Evolutionary conservation across 2,888 invertebrate species (phyloP), one percentile per base, ranked within the genome.

Genomic region (Cerceris rybyensis): DNA sequence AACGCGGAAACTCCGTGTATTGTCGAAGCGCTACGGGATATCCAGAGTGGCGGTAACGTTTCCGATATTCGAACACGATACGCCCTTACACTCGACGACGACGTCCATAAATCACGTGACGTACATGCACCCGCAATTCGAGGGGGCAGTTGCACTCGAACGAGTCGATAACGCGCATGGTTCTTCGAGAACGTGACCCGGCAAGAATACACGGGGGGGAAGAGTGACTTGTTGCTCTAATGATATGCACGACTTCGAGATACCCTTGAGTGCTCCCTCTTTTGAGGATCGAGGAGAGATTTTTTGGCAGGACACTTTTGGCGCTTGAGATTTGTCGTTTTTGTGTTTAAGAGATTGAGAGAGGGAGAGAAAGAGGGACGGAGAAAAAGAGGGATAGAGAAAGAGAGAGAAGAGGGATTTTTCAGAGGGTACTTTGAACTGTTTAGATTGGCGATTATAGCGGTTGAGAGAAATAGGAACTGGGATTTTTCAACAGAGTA

Each of bases 31-130:
- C 16, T 43, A 50, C 67, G 52, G 74, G 74, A 78, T 66, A 80
- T 58, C 70, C 73, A 43, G 64, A 42, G 46, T 28, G 67, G 46
- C 16, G 67, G 52, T 71, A 60, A 52, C 69, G 72, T 75, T 80
- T 70, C 73, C 74, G 83, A 75, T 76, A 83, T 80, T 74, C 60
- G 55, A 83, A 69, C 76, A 61, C 41, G 80, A 75, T 67, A 69
- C 65, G 50, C 39, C 41, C 7, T 43, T 42, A 16, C 50, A 43
- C 46, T 59, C 17, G 49, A 39, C 65, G 54, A 61, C 43, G 6
- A 9, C 39, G 39, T 0, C 11, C 17, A 66, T 58, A 58, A 57
- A 61, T 66, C 70, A 57, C 41, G n/a, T 9, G 14, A 7, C 6
- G 14, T 13, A n/a, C 58, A 7, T 49, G 64, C 41, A 28, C 9